Percentiles rank a stretch among this genome's conserved stretches.
phyloP scores from a whole-genome alignment of 2,888 invertebrate species.

The Drosophila birchii region DNA sequence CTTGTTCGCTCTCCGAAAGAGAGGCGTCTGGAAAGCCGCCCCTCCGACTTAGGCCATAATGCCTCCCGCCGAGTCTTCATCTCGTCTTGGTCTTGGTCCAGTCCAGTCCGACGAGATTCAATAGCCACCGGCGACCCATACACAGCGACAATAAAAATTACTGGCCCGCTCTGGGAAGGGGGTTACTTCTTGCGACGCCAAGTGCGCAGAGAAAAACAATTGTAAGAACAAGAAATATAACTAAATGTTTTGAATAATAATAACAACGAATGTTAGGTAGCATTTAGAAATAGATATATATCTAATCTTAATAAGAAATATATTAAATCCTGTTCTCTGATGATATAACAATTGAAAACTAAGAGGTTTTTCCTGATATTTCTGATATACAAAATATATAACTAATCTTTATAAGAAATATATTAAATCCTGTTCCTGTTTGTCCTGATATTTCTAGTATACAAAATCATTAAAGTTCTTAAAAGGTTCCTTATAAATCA shows the following conservation, averaged over 20 bases:
- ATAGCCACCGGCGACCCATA: constrained; percentile 77
- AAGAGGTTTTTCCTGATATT: not conserved
- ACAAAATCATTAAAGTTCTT: not conserved
- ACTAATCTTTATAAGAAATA: no score
- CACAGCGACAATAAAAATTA: constrained; percentile 62
- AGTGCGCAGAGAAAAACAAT: constrained; percentile 9
- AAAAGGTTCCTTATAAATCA: not conserved
- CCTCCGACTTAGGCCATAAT: constrained; percentile 31
- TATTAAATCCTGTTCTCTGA: not conserved
- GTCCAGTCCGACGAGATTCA: constrained; percentile 71
- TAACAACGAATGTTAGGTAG: not conserved
- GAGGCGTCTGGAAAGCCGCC: constrained; percentile 17
- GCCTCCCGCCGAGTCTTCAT: constrained; percentile 29
- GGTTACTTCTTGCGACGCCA: constrained; percentile 33
- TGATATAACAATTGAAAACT: not conserved
- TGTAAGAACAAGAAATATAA: no score
- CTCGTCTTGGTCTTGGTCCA: constrained; percentile 17
- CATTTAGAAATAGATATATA: not conserved
- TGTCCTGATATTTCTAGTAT: no score
- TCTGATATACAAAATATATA: no score
- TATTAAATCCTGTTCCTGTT: no score
- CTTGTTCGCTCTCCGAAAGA: constrained; percentile 59
- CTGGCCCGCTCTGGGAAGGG: constrained; percentile 34
- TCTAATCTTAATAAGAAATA: not conserved
- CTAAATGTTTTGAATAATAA: not conserved